These are phyloP conservation scores for Leuciscus waleckii DNA, from an alignment of 2,797 vertebrate species.

Conservation along the genomic window DNA sequence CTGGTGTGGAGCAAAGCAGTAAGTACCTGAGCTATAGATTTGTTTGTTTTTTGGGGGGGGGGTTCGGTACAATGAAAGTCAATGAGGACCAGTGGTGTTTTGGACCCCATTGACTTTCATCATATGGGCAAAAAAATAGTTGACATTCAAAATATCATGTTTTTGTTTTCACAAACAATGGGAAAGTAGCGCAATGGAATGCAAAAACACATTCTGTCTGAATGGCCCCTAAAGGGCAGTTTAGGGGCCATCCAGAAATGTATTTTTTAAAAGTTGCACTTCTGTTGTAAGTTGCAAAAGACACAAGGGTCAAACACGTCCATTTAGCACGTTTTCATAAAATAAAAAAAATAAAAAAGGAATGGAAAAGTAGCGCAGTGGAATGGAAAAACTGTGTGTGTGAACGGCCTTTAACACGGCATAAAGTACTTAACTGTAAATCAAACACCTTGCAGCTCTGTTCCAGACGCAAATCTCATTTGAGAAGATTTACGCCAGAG, in stretches of 20 bases:
- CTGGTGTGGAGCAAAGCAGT: neutral
- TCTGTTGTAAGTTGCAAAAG: neutral
- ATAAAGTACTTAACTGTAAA: neutral
- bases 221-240: no score
- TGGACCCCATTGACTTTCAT: neutral
- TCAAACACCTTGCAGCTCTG: neutral
- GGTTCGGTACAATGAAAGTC: neutral
- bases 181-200: no score
- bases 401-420: neutral
- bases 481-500: constrained; percentile 5
- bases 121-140: neutral
- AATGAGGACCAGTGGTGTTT: neutral
- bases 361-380: neutral
- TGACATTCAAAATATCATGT: neutral
- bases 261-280: neutral
- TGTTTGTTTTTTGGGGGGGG: no score
- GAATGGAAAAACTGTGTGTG: neutral
- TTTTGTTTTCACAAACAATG: neutral
- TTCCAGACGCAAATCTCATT: constrained; percentile 33
- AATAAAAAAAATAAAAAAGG: neutral
- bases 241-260: no score
- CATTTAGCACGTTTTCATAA: neutral
- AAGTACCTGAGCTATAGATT: neutral
- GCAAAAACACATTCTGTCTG: neutral
- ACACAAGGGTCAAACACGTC: neutral